phyloP scores from a whole-genome alignment of 2,113 vertebrate genomes.

The Canis aureus region DNA sequence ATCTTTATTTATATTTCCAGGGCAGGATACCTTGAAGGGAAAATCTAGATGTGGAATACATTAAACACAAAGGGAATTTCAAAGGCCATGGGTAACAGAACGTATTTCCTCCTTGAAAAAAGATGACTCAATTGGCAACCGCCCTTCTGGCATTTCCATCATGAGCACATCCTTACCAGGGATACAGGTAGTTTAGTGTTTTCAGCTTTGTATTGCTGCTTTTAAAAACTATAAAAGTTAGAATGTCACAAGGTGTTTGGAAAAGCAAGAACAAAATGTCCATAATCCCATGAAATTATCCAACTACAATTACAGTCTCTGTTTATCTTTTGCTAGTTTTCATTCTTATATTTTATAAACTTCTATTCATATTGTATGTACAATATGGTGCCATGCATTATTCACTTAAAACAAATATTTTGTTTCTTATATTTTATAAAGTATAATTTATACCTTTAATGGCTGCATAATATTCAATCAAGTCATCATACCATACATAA shows the following conservation, averaged over 20 bases:
- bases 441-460: slow-evolving; percentile 5
- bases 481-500: not conserved
- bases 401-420: not conserved
- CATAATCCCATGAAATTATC: not conserved
- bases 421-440: not conserved
- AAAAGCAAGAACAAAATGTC: slow-evolving; percentile 19
- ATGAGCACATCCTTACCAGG: not conserved
- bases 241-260: not conserved
- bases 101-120: slow-evolving; percentile 16
- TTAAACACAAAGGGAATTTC: slow-evolving; percentile 20
- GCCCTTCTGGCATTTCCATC: slow-evolving; percentile 15
- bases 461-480: not conserved
- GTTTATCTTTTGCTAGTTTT: not conserved
- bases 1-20: slow-evolving; percentile 66
- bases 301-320: not conserved
- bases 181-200: not conserved
- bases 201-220: not conserved
- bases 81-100: slow-evolving; percentile 43
- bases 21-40: slow-evolving; percentile 43
- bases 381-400: not conserved
- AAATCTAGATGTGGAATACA: slow-evolving; percentile 18
- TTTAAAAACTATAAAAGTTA: not conserved
- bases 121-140: not conserved
- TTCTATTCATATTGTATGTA: not conserved
- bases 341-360: not conserved